phyloP scores from a whole-genome alignment of 2,797 vertebrate species.

The Pantherophis alleghaniensis region DNA sequence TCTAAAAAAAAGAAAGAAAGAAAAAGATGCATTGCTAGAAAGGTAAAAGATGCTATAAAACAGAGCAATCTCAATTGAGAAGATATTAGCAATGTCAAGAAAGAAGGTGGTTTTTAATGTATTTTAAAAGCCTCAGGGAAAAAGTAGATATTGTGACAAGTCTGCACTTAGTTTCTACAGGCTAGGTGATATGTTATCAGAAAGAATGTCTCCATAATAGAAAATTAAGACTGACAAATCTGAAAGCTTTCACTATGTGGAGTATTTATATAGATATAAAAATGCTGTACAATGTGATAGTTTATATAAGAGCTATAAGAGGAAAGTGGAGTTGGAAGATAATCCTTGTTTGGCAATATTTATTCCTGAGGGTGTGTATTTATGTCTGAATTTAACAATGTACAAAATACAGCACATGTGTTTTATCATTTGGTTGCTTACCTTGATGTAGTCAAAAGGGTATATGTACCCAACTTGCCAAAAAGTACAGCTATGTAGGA shows the following conservation, averaged over 20 bases:
- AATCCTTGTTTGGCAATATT: background rate
- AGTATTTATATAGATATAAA: background rate
- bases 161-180: slow-evolving; percentile 17
- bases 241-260: background rate
- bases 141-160: slow-evolving; percentile 33
- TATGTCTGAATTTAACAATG: background rate
- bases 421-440: background rate
- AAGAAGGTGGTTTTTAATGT: slow-evolving; percentile 43
- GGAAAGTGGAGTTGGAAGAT: background rate
- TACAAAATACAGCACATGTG: background rate
- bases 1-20: slow-evolving; percentile 23
- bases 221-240: slow-evolving; percentile 27
- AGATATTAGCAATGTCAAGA: slow-evolving; percentile 17
- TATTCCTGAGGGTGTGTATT: background rate
- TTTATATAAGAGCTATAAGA: background rate
- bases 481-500: background rate
- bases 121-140: slow-evolving; percentile 36
- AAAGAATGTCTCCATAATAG: background rate
- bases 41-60: slow-evolving; percentile 31
- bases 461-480: background rate
- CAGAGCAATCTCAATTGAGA: slow-evolving; percentile 18
- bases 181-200: slow-evolving; percentile 8
- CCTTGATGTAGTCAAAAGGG: background rate
- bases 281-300: background rate
- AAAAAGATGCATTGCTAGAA: slow-evolving; percentile 46